These are phyloP conservation scores for Lysandra bellargus DNA, from an alignment of 2,888 invertebrate species.

Conservation along the genomic window DNA sequence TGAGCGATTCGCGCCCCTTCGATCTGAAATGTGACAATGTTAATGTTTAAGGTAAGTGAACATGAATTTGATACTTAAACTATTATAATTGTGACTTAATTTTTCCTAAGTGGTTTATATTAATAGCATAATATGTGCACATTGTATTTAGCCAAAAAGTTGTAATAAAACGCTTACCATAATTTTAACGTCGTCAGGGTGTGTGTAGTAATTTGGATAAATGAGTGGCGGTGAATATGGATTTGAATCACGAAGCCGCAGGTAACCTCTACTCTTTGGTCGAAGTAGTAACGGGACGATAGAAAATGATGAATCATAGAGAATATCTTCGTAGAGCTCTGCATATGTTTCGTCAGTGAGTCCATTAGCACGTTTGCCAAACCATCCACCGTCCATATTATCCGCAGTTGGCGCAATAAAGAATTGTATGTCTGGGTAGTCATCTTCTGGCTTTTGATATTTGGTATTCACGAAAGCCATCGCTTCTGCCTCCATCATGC, in stretches of 20 bases:
- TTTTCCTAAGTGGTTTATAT: too few relatives aligned
- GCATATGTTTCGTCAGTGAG: slow-evolving; percentile 84
- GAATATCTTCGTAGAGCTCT: slow-evolving; percentile 84
- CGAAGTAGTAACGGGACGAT: slow-evolving; percentile 85
- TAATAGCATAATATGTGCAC: too few relatives aligned
- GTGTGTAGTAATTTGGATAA: slow-evolving; percentile 91
- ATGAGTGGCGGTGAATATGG: slow-evolving; percentile 89
- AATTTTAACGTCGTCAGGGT: slow-evolving; percentile 85
- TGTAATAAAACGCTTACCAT: slow-evolving; percentile 77
- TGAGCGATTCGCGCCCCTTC: slow-evolving; percentile 88
- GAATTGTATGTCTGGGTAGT: slow-evolving; percentile 90
- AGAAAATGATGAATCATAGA: slow-evolving; percentile 85
- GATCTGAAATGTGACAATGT: slow-evolving; percentile 67
- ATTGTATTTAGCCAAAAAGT: too few relatives aligned
- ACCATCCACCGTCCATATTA: slow-evolving; percentile 88
- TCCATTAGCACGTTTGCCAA: slow-evolving; percentile 85
- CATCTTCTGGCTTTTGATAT: slow-evolving; percentile 82
- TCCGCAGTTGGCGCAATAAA: slow-evolving; percentile 88
- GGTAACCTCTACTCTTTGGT: slow-evolving; percentile 85
- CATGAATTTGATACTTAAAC: background rate
- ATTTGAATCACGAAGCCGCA: slow-evolving; percentile 84
- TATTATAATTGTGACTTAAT: too few relatives aligned
- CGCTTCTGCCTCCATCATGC: slow-evolving; percentile 88
- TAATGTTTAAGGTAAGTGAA: background rate
- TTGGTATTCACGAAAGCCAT: slow-evolving; percentile 89